Evolutionary conservation across 2,888 invertebrate species (phyloP), one percentile per base, ranked within the genome.

Genomic region (Alsophila aescularia): DNA sequence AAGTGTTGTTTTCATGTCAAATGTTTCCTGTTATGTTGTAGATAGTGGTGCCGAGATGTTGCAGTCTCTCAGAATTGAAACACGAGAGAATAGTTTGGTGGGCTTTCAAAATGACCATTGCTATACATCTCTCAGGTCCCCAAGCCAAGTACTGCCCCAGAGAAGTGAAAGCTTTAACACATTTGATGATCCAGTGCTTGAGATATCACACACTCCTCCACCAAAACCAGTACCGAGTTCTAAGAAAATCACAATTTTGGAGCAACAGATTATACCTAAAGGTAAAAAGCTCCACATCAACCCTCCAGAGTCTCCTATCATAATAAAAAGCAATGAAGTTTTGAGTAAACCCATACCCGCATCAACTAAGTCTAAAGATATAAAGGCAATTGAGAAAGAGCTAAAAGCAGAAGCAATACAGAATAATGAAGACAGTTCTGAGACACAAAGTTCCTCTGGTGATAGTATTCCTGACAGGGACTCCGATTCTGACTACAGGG

Each of bases 31-130:
- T 15, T 5, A 16, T 3, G 1, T 43, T 43, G 0, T 21, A 83
- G 91, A 92, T 70, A 90, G 91, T 77, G 90, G 92, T 55, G 89
- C 90, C 50, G 89, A 92, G 79, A 91, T 92, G 90, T 79, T 92
- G 61, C 91, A 91, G 61, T 90, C 90, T 29, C 72, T 91, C 55
- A 79, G 87, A 66, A 90, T 91, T 70, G 91, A 91, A 69, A 91
- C 91, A 44, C 78, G 91, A 65, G 92, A 92, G 66, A 90, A 90
- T 41, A 92, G 91, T 72, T 88, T 94, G 53, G 92, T 94, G 69
- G 93, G 95, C 3, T 94, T 95, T 67, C 93, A 94, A 72, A 94
- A 96, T 87, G 96, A 96, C 80, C 96, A 97, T 75, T 96, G 96
- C 75, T 96, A 96, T 67, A 96, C 96, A 37, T 93, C 94, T 39